A percentile compares a stretch with the other conserved stretches of the same genome.
Evolutionary conservation across 35 echinoderm and acorn worm genomes (phyloP).

Genomic region (Eucidaris tribuloides): DNA sequence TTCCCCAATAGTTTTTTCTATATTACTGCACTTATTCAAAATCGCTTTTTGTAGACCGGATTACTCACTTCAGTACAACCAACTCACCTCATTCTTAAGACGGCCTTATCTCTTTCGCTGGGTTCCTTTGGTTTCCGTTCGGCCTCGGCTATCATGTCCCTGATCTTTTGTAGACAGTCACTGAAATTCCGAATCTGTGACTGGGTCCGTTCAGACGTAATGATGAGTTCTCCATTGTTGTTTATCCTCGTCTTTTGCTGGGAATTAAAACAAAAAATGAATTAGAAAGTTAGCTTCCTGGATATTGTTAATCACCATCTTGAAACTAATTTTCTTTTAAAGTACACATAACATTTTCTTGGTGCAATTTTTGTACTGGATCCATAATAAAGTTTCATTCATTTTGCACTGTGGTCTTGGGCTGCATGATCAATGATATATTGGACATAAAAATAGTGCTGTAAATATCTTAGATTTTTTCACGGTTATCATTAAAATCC

Average conservation of each 20-base stretch:
- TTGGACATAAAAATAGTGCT: too few species aligned
- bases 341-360: too few species aligned
- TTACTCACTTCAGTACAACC: too few species aligned
- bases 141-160: constrained; percentile 76
- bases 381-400: too few species aligned
- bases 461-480: too few species aligned
- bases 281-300: too few species aligned
- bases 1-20: background rate
- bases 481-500: too few species aligned
- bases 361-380: background rate
- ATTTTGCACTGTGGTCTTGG: too few species aligned
- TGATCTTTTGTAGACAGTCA: constrained; percentile 84
- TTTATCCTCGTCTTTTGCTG: constrained; percentile 88
- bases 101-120: constrained; percentile 66
- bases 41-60: background rate
- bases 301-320: too few species aligned
- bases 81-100: constrained; percentile 77
- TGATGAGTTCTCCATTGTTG: constrained; percentile 61
- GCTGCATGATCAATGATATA: too few species aligned
- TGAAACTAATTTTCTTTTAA: too few species aligned
- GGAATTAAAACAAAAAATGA: too few species aligned
- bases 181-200: constrained; percentile 84
- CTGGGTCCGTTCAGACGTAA: constrained; percentile 75
- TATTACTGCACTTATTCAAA: background rate
- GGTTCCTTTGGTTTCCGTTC: constrained; percentile 80